Percentiles rank a stretch among this genome's conserved stretches.
Conservation (phyloP, 1,140 invertebrate genomes). For the Bombus waltoni region DNA sequence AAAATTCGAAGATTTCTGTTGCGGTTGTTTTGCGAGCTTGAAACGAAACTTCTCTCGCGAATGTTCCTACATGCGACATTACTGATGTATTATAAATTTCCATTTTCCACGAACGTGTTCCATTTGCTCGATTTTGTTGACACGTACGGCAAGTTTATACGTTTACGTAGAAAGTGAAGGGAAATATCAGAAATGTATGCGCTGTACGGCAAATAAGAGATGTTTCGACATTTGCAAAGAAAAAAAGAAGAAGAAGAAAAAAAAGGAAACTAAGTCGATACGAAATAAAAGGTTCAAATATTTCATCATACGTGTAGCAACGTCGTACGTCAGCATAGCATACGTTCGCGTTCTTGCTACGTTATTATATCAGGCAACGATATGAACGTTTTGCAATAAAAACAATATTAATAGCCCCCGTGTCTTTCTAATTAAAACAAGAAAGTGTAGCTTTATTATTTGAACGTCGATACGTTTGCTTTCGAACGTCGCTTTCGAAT, state of each 20-base stretch:
- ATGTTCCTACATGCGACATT: neutral
- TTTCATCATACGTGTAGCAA: slow-evolving; percentile 22
- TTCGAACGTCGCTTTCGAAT: slow-evolving; percentile 8
- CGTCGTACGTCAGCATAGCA: no score
- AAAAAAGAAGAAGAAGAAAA: neutral
- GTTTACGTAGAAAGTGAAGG: slow-evolving; percentile 33
- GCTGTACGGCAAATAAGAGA: neutral
- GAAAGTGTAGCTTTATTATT: neutral
- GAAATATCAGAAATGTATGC: neutral
- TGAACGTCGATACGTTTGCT: neutral
- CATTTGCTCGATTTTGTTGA: slow-evolving; percentile 5
- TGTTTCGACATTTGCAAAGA: slow-evolving; percentile 16
- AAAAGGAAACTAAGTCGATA: neutral
- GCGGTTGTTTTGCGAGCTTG: neutral
- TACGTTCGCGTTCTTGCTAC: neutral
- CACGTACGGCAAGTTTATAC: neutral
- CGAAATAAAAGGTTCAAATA: neutral
- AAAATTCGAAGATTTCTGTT: neutral
- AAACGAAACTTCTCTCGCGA: no score
- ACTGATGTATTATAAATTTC: neutral
- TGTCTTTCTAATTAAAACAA: neutral
- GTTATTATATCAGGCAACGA: neutral
- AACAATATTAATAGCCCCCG: neutral
- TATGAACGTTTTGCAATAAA: slow-evolving; percentile 17
- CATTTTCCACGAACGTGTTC: neutral